Percentiles rank a stretch among this genome's conserved stretches.
phyloP scores from a whole-genome alignment of 2,113 vertebrate species.

The Mesembrinibis cayennensis region DNA sequence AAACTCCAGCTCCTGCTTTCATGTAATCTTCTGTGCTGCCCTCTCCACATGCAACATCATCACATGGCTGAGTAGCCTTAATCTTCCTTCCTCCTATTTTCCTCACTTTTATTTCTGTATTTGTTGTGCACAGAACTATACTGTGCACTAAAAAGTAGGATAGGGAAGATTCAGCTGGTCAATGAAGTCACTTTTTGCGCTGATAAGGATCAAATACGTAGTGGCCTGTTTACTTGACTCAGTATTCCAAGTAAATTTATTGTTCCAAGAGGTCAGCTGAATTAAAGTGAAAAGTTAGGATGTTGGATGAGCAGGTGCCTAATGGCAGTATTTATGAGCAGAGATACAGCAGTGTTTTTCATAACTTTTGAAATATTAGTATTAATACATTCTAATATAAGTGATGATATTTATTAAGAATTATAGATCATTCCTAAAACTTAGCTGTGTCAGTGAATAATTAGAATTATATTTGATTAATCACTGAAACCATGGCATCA shows the following conservation, averaged over 20 bases:
- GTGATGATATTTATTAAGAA: background rate
- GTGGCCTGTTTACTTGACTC: background rate
- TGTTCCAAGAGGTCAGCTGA: background rate
- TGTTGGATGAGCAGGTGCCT: background rate
- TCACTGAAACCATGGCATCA: background rate
- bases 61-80: background rate
- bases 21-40: background rate
- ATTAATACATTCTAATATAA: background rate
- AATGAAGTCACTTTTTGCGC: background rate
- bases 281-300: background rate
- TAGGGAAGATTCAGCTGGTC: background rate
- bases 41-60: background rate
- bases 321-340: background rate
- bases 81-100: background rate
- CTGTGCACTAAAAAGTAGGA: background rate
- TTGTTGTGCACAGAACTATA: background rate
- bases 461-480: background rate
- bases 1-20: background rate
- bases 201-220: background rate
- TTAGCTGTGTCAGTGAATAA: background rate
- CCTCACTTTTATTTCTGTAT: background rate
- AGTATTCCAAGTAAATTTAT: background rate
- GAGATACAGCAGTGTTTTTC: background rate
- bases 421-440: background rate
- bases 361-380: background rate